These are phyloP conservation scores for Lepidochrysops patricia DNA, from an alignment of 2,888 invertebrate species.

Conservation along the genomic window DNA sequence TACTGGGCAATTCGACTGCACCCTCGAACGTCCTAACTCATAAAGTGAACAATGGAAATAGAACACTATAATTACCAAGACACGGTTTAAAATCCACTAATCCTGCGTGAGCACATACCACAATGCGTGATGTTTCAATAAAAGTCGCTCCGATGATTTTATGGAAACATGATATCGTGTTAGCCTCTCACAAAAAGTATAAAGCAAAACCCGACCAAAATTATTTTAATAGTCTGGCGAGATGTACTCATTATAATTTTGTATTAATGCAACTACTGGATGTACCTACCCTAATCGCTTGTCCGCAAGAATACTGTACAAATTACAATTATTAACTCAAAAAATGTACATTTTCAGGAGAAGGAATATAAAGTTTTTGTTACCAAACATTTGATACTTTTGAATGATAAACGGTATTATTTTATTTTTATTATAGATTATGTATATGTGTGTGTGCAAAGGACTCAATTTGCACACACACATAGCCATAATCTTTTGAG, in stretches of 20 bases:
- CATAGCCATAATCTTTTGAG: too few species aligned
- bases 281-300: too few species aligned
- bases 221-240: constrained; percentile 71
- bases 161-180: constrained; percentile 71
- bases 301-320: too few species aligned
- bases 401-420: too few species aligned
- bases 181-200: constrained; percentile 69
- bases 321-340: too few species aligned
- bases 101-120: constrained; percentile 34
- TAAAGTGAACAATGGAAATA: constrained; percentile 17
- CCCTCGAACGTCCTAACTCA: constrained; percentile 33
- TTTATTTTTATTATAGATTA: too few species aligned
- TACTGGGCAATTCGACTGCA: constrained; percentile 57
- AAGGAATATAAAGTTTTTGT: too few species aligned
- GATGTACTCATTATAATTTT: constrained; percentile 42
- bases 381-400: too few species aligned
- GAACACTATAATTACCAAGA: neutral
- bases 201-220: constrained; percentile 63
- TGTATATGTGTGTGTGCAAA: too few species aligned
- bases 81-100: constrained; percentile 23
- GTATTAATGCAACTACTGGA: too few species aligned
- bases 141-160: constrained; percentile 73
- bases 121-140: constrained; percentile 47
- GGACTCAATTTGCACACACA: too few species aligned
- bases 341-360: too few species aligned